Conservation (phyloP, 2,797 vertebrate species). For the Myotis myotis region DNA sequence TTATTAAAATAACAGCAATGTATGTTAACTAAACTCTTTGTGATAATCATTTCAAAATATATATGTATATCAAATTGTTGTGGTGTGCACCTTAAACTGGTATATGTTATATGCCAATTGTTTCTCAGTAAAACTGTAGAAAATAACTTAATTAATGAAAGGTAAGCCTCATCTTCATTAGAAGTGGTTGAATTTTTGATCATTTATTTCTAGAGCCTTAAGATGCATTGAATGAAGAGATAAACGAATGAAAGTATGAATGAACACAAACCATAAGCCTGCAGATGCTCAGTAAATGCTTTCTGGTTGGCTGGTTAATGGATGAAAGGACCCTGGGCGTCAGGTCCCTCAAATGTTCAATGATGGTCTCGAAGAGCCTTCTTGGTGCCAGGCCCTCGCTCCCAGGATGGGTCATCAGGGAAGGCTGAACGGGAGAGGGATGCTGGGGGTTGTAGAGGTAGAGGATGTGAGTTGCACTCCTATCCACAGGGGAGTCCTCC, state of each 20-base stretch:
- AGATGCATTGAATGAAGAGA: background rate
- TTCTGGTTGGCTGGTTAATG: background rate
- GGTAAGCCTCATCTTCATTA: background rate
- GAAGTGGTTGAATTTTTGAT: background rate
- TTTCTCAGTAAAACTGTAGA: background rate
- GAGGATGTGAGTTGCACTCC: background rate
- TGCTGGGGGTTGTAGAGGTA: background rate
- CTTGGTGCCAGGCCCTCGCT: background rate
- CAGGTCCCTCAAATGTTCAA: background rate
- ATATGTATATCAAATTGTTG: background rate
- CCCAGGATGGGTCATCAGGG: background rate
- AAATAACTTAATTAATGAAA: background rate
- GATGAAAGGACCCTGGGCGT: background rate
- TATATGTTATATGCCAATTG: background rate
- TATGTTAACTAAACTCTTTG: background rate
- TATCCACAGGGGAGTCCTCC: background rate
- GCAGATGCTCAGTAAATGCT: background rate
- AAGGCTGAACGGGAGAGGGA: background rate
- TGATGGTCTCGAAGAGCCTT: background rate
- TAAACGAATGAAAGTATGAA: background rate
- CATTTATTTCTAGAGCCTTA: background rate
- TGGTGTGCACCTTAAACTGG: background rate
- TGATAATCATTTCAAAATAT: background rate
- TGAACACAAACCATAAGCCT: accelerated
- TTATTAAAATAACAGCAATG: background rate